Evolutionary conservation across 2,113 vertebrate species (phyloP), one percentile per base, ranked within the genome.

Genomic region (Tyrannus savana): DNA sequence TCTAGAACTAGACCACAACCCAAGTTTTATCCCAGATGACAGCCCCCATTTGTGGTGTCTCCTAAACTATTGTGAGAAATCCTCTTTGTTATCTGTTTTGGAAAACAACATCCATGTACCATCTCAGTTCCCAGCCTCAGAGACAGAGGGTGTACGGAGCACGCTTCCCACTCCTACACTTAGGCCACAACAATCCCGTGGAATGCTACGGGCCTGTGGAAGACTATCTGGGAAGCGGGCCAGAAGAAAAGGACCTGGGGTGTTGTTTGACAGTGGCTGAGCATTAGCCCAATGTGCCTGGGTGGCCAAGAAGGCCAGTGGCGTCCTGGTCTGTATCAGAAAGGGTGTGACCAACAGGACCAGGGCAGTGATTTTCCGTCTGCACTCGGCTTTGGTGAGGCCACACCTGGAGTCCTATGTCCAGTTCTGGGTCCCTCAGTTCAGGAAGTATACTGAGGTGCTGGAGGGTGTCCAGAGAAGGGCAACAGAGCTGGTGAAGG

Each of bases 161-260:
- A 23, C 35, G 31, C 12, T 84, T 31, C 24, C 31, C 0, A 1
- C 14, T 9, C 27, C 37, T 35, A 8, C 2, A 0, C 37, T 66
- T 81, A 35, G 42, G 31, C 17, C 31, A 37, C 27, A 81, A 10
- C 28, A 28, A 59, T 15, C 6, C 27, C 12, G 24, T 60, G 23
- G 35, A 50, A 14, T 33, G 67, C 59, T 73, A 6, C 42, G 50
- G 27, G 15, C 10, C 41, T 59, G 52, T 53, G 37, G 3, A 59
- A 66, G 33, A 39, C 27, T 23, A 27, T 9, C 44, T 59, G 76
- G 31, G 58, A 59, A 33, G 31, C 14, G 42, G 15, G 22, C 6
- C 33, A 44, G 3, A 17, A 27, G 18, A 50, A 58, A 28, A 66
- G 18, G 44, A 28, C 4, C 2, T 33, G 22, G 12, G 14, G 5